These are phyloP conservation scores for Abrostola triplasia DNA, from an alignment of 2,888 invertebrate species.

Conservation along the genomic window DNA sequence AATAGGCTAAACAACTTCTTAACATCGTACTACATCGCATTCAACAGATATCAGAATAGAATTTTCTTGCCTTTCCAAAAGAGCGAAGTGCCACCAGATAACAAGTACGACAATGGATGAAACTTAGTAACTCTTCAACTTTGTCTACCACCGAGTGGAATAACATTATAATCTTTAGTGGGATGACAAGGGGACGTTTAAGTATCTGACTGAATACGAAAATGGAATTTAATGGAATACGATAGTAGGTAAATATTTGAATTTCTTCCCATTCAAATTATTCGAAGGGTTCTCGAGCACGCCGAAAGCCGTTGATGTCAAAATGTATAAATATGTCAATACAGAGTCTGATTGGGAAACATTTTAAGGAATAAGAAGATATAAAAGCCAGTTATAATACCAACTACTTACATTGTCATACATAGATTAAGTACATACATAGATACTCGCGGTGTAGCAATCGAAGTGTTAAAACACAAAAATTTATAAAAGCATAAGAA, in stretches of 20 bases:
- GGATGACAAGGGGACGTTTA: slow-evolving; percentile 60
- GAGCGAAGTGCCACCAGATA: slow-evolving; percentile 21
- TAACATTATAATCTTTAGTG: slow-evolving; percentile 68
- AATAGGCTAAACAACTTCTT: background rate
- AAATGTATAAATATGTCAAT: slow-evolving; percentile 13
- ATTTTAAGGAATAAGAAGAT: too few relatives aligned
- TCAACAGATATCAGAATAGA: background rate
- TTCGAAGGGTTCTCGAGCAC: slow-evolving; percentile 41
- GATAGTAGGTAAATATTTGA: slow-evolving; percentile 61
- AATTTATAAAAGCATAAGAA: too few relatives aligned
- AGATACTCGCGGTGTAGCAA: too few relatives aligned
- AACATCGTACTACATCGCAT: background rate
- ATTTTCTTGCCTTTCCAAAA: slow-evolving; percentile 25
- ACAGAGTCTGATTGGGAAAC: background rate
- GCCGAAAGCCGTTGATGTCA: slow-evolving; percentile 20
- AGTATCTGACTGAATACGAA: slow-evolving; percentile 60
- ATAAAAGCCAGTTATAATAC: too few relatives aligned
- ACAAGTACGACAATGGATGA: slow-evolving; percentile 29
- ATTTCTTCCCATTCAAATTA: slow-evolving; percentile 43
- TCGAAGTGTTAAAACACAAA: too few relatives aligned
- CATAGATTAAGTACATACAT: too few relatives aligned
- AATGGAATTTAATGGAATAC: slow-evolving; percentile 64
- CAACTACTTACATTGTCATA: background rate
- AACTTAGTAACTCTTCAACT: slow-evolving; percentile 40
- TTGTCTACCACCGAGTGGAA: slow-evolving; percentile 50